These are phyloP conservation scores for Tortrix viridana DNA, from an alignment of 2,888 invertebrate species.

Conservation along the genomic window DNA sequence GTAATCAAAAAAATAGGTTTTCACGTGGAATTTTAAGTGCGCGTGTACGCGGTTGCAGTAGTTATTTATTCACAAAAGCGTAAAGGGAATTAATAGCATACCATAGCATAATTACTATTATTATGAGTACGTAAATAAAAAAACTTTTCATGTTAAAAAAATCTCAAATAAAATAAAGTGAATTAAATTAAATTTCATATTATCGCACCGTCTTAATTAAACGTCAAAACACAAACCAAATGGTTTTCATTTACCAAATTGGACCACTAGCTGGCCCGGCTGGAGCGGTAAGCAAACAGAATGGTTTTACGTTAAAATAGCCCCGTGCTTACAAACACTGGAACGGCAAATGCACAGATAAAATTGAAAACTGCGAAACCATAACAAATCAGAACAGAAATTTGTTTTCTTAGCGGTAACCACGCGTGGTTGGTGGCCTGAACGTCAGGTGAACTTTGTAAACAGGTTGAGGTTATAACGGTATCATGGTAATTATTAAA, in stretches of 20 bases:
- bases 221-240: conserved; percentile 22
- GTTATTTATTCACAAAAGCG: too few relatives aligned
- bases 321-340: conserved; percentile 35
- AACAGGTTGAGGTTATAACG: too few relatives aligned
- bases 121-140: too few relatives aligned
- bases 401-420: conserved; percentile 15
- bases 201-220: conserved; percentile 3
- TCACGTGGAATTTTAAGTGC: too few relatives aligned
- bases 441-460: too few relatives aligned
- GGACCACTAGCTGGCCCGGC: conserved; percentile 29
- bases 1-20: too few relatives aligned
- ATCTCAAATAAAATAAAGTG: not conserved
- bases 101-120: too few relatives aligned
- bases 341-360: conserved; percentile 32
- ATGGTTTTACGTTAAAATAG: conserved; percentile 35
- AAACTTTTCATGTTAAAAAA: too few relatives aligned
- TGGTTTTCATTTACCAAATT: conserved; percentile 33
- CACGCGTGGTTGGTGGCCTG: conserved; percentile 22
- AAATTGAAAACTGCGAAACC: conserved; percentile 34
- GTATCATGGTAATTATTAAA: too few relatives aligned
- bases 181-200: not conserved
- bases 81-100: too few relatives aligned
- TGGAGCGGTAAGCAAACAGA: conserved; percentile 32
- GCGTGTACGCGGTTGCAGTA: too few relatives aligned
- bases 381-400: conserved; percentile 37